These are phyloP conservation scores for Bubo blakistoni DNA, from an alignment of 2,113 vertebrate species.

Conservation along the genomic window DNA sequence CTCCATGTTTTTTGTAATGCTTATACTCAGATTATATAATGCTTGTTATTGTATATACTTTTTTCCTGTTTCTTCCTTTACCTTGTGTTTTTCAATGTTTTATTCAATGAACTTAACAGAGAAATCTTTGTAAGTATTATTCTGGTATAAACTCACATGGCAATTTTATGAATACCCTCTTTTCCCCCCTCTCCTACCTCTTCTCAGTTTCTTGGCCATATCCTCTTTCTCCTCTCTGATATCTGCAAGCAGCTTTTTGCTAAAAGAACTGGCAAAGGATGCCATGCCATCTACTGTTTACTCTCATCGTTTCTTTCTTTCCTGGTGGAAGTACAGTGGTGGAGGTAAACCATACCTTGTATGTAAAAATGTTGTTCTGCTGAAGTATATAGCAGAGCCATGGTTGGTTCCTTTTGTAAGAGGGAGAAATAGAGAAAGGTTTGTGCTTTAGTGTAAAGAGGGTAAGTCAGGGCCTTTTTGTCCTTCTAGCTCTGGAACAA, in stretches of 20 bases:
- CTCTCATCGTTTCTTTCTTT: neutral
- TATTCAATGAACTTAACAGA: neutral
- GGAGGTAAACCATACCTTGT: neutral
- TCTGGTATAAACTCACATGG: neutral
- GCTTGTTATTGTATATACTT: neutral
- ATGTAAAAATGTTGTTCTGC: neutral
- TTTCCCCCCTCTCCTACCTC: rapidly evolving
- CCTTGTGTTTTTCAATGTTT: neutral
- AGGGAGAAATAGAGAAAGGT: neutral
- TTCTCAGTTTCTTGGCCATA: neutral
- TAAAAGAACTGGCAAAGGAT: neutral
- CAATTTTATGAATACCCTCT: neutral
- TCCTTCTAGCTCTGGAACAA: neutral
- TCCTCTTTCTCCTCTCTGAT: neutral
- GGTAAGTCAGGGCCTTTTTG: neutral
- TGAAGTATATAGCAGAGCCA: neutral
- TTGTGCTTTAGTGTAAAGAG: neutral
- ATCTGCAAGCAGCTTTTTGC: neutral
- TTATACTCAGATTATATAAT: neutral
- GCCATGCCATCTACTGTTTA: rapidly evolving
- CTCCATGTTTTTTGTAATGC: neutral
- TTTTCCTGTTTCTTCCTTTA: neutral
- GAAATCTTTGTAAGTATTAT: neutral
- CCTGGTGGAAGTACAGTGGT: neutral
- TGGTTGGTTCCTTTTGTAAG: neutral